Evolutionary conservation across 2,113 vertebrate genomes (phyloP).

Genomic region (Astur gentilis): DNA sequence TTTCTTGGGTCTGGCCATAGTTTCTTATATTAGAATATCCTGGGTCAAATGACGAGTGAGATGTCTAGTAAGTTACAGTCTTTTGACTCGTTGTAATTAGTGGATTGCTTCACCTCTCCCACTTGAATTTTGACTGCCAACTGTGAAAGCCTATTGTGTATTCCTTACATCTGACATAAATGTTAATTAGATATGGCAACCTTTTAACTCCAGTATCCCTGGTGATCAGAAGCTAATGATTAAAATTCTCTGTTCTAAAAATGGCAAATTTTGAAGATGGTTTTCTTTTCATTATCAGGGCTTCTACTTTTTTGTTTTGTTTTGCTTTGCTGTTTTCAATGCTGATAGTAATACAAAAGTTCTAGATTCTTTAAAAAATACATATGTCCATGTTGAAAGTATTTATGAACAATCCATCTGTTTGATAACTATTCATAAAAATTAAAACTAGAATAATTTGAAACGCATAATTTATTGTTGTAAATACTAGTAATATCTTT

Average conservation of each 20-base stretch:
- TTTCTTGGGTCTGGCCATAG: background rate
- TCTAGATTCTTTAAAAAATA: background rate
- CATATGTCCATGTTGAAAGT: background rate
- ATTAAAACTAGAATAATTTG: background rate
- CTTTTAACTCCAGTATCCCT: background rate
- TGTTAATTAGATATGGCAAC: constrained; percentile 13
- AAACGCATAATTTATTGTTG: background rate
- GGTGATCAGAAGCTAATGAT: background rate
- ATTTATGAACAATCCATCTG: background rate
- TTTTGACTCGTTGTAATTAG: background rate
- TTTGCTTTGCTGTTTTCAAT: background rate
- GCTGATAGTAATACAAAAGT: background rate
- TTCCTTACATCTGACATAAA: constrained; percentile 3
- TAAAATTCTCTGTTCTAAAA: background rate
- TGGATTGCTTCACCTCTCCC: background rate
- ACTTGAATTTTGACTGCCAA: background rate
- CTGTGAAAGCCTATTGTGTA: background rate
- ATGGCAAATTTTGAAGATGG: background rate
- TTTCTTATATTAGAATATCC: background rate
- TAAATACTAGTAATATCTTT: background rate
- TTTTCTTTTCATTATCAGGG: background rate
- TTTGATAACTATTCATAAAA: background rate
- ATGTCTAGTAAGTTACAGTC: background rate
- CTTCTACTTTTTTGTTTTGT: background rate
- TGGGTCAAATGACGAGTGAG: background rate